phyloP scores from a whole-genome alignment of 2,113 vertebrate species.

The Callorhinus ursinus region DNA sequence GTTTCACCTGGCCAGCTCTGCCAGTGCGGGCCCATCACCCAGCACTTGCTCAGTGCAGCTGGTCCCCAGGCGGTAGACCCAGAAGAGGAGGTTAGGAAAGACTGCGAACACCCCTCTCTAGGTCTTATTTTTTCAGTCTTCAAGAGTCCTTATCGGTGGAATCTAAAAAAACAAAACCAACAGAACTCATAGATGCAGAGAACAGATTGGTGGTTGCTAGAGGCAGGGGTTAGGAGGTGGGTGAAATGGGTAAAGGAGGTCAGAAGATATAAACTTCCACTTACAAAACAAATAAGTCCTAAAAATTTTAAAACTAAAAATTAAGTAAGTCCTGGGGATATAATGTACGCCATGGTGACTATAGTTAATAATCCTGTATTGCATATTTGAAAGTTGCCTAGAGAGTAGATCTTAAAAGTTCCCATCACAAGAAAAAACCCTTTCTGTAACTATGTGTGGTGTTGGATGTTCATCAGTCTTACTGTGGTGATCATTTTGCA shows the following conservation, averaged over 20 bases:
- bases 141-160: background rate
- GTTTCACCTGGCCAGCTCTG: background rate
- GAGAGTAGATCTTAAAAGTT: background rate
- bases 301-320: background rate
- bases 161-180: background rate
- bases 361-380: background rate
- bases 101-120: accelerated
- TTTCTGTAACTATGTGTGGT: background rate
- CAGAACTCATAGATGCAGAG: background rate
- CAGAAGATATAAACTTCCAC: background rate
- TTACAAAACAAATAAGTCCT: background rate
- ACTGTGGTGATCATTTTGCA: background rate
- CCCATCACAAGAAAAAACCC: background rate
- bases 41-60: background rate
- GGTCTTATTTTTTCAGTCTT: background rate
- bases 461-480: background rate
- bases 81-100: background rate
- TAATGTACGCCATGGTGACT: background rate
- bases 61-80: background rate
- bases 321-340: background rate
- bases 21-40: background rate
- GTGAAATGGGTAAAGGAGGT: background rate
- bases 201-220: background rate
- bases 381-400: background rate
- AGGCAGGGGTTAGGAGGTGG: background rate